These are phyloP conservation scores for Naso thynnoides DNA, from an alignment of 2,797 vertebrate genomes.

Conservation along the genomic window DNA sequence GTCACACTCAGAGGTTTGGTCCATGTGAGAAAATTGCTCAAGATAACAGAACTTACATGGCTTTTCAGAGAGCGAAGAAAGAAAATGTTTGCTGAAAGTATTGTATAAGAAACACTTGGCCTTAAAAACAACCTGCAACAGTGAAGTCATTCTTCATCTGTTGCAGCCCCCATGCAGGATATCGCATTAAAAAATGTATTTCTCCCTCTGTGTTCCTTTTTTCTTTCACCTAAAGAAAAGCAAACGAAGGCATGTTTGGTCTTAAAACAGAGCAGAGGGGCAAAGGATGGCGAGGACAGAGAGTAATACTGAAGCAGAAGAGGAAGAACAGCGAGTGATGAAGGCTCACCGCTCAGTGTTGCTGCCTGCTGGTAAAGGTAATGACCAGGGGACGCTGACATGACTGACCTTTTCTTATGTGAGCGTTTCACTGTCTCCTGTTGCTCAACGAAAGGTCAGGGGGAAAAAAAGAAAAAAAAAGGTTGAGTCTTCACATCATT, in stretches of 20 bases:
- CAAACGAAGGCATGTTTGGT: conserved; percentile 14
- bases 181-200: conserved; percentile 11
- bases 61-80: not conserved
- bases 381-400: conserved; percentile 59
- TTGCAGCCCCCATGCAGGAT: not conserved
- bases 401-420: conserved; percentile 52
- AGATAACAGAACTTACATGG: conserved; percentile 19
- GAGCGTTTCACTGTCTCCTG: conserved; percentile 14
- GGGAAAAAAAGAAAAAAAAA: not conserved
- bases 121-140: not conserved
- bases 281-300: not conserved
- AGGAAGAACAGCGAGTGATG: conserved; percentile 18
- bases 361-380: conserved; percentile 44
- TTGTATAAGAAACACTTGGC: conserved; percentile 9
- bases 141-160: conserved; percentile 1
- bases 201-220: not conserved
- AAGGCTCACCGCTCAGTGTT: conserved; percentile 19
- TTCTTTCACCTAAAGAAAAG: conserved; percentile 17
- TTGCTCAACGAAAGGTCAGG: conserved; percentile 57
- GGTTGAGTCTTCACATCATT: not conserved
- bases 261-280: conserved; percentile 2
- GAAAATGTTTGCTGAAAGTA: not conserved
- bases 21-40: conserved; percentile 21
- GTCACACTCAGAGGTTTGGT: conserved; percentile 1
- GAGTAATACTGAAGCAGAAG: not conserved